Evolutionary conservation across 1,140 invertebrate genomes (phyloP).

Genomic region (Ips nitidus): DNA sequence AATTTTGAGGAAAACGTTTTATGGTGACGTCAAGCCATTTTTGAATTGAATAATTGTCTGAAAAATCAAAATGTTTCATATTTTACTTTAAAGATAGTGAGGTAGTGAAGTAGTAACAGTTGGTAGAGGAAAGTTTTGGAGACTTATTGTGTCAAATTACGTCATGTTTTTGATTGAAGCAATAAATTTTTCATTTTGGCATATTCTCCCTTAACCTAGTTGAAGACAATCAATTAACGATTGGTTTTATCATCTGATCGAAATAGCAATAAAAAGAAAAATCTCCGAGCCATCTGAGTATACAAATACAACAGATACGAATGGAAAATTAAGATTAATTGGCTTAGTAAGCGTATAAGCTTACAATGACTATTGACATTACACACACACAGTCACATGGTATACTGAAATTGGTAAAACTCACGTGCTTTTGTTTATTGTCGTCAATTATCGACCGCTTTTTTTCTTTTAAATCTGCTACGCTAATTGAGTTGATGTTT

Average conservation of each 20-base stretch:
- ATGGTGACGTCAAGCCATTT: neutral
- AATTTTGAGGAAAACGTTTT: neutral
- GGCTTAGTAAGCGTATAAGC: neutral
- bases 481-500: neutral
- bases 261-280: neutral
- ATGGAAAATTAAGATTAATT: conserved; percentile 9
- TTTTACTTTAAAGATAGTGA: neutral
- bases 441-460: neutral
- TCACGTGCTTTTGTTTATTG: conserved; percentile 17
- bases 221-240: neutral
- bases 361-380: neutral
- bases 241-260: neutral
- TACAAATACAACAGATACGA: neutral
- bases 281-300: neutral
- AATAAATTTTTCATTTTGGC: no score
- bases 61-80: neutral
- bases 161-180: no score
- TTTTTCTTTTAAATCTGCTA: neutral
- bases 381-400: neutral
- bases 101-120: no score
- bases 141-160: no score
- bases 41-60: neutral
- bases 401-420: neutral
- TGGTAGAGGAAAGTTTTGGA: no score
- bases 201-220: no score